Evolutionary conservation across 2,888 invertebrate species (phyloP), one percentile per base, ranked within the genome.

Genomic region (Cyrtodaria siliqua): DNA sequence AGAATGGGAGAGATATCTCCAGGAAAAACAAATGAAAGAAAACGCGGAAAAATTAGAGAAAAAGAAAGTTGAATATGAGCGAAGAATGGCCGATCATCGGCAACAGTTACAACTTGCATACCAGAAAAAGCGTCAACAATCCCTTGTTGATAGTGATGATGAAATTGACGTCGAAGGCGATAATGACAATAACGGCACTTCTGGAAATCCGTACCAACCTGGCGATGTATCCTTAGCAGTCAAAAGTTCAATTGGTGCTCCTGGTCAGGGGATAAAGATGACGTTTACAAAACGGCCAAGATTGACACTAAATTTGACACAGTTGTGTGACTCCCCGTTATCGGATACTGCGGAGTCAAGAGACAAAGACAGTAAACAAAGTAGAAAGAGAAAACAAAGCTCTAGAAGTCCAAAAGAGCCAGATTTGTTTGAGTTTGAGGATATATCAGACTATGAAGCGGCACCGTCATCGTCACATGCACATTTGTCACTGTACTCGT

Each of bases 181-280:
- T 44, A 69, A 63, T 47, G 71, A 72, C 18, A 76, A 77, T 44
- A 69, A 67, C 8, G n/a, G n/a, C n/a, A 33, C 33, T 33, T 4
- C 12, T 4, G 79, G 68, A 57, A 62, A 70, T 29, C 70, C 74
- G n/a, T 49, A 56, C 27, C 38, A 59, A 14, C 70, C 78, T 9
- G 76, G 66, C 14, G 68, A 69, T 40, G 57, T 60, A n/a, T 62
- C 64, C 16, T 26, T 76, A 9, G 71, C 76, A n/a, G 69, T 79
- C 14, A 74, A 77, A 56, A 77, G 72, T 55, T 64, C 62, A 23
- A 59, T 78, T 9, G 67, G 72, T 47, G 83, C 92, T 64, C 90
- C 92, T 9, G 85, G 86, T 6, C 85, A 88, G 40, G 93, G 93
- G 14, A 92, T 93, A 56, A 93, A 93, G 77, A 79, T 93, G 56